Base-by-base conservation (phyloP, 2,113 vertebrate species). In the Ameiurus melas region DNA sequence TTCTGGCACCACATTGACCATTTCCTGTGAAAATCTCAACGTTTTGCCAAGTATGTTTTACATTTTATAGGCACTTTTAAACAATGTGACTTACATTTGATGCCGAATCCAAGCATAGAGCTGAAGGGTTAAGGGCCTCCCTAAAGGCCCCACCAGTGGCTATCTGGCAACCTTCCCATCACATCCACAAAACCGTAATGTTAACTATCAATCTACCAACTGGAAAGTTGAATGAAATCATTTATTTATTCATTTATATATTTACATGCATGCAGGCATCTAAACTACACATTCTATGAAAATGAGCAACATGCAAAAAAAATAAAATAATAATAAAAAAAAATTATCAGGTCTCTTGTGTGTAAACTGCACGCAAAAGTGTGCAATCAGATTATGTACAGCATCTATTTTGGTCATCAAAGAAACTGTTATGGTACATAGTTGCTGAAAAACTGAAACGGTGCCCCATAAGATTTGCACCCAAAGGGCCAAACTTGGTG, bases 341-440 rank as follows among this genome's bases (percentile, higher is more conserved):
- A 4, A 91, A 84, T 84, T 88, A 27, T 80, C 81, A 60, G 66
- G 77, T 90, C 91, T 91, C 91, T 84, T 43, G 87, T 85, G 92
- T 83, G 86, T 78, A 89, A 89, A 91, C 86, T 85, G 82, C 80
- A 68, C 71, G 89, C 71, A 86, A 91, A 91, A 87, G 82, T 90
- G 89, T 90, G 87, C 86, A 91, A 89, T 91, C 89, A 92, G 85
- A 89, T 91, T 87, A 91, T 92, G 89, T 92, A 55, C 89, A 89
- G 85, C 89, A 90, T 91, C 91, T 93, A 92, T 93, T 93, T 92
- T 92, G 88, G 89, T 92, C 89, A 92, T 91, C 90, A 92, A 92
- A 93, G 92, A 88, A 91, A 85, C 79, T 79, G 68, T 89, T 89
- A 90, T 91, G 92, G 91, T 90, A 88, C 86, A 86, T 79, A 90